These are phyloP conservation scores for Phoxinus phoxinus DNA, from an alignment of 2,113 vertebrate species.

Conservation along the genomic window DNA sequence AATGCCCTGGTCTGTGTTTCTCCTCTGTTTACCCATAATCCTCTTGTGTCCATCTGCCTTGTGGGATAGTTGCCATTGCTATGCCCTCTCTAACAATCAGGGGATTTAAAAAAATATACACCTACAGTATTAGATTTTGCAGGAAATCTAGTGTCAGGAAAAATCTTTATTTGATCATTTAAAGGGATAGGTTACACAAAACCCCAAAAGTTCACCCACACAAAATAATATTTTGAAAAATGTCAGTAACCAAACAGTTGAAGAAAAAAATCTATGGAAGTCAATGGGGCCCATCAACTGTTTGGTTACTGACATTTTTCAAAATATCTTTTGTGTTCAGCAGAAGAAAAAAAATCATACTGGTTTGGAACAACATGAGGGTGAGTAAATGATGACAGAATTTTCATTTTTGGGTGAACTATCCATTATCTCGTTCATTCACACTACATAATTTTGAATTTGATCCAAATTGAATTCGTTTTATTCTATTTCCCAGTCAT, in stretches of 20 bases:
- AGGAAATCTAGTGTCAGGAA: background rate
- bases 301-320: too few relatives aligned
- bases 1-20: background rate
- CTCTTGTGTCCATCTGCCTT: constrained; percentile 24
- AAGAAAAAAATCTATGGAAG: too few relatives aligned
- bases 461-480: background rate
- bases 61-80: background rate
- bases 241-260: too few relatives aligned
- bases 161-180: background rate
- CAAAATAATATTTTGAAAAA: too few relatives aligned
- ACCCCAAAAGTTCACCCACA: too few relatives aligned
- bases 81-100: background rate
- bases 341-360: too few relatives aligned
- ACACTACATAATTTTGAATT: background rate
- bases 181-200: too few relatives aligned
- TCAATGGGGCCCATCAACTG: too few relatives aligned
- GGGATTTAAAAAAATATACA: background rate
- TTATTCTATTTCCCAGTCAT: background rate
- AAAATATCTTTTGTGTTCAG: too few relatives aligned
- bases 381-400: too few relatives aligned
- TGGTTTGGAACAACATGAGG: too few relatives aligned
- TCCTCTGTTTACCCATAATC: background rate
- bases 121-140: background rate
- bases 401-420: too few relatives aligned
- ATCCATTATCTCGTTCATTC: background rate